Base-by-base conservation (phyloP, 2,113 vertebrate species). In the Chauna torquata region DNA sequence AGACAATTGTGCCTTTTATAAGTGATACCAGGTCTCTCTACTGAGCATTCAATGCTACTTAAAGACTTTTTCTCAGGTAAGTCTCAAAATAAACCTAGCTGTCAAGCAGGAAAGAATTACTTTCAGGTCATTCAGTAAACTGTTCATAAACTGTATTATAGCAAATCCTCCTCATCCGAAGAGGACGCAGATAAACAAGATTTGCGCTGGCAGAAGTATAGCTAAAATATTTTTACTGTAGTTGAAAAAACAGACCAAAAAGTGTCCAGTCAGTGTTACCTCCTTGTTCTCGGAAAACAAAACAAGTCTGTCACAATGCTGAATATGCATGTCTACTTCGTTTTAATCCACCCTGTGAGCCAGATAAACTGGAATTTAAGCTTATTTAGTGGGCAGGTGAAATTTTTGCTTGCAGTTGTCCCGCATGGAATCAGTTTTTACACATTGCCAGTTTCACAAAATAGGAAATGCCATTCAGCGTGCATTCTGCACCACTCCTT, bases 381-480 rank as follows among this genome's bases (percentile, higher is more conserved):
- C 44, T 77, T 32, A 25, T 15, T 55, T 55, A 1, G 9, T 0
- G 38, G 7, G n/a, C 89, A 92, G 86, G 89, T 91, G 92, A 94
- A 55, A 18, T 25, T 79, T 77, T 30, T 50, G 42, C 87, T 59
- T 28, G 45, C 68, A 64, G 68, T 52, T 86, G 88, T 57, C 82
- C 88, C 64, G 36, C 65, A 22, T 3, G 79, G 79, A 54, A 59
- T 82, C 34, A 8, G 79, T 40, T 88, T 22, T 84, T 84, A 61
- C 75, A 30, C 18, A 61, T 40, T 96, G 96, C 97, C 97, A 97
- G 96, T n/a, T 94, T 87, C 90, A 82, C 61, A 91, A 94, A 94
- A 86, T 97, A 97, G 98, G 98, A 98, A 98, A 98, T 98, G 96
- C 97, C 98, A 97, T 97, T 97, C 89, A 71, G 85, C 32, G 45